Evolutionary conservation across 2,113 vertebrate species (phyloP).

Genomic region (Tragelaphus imberbis): DNA sequence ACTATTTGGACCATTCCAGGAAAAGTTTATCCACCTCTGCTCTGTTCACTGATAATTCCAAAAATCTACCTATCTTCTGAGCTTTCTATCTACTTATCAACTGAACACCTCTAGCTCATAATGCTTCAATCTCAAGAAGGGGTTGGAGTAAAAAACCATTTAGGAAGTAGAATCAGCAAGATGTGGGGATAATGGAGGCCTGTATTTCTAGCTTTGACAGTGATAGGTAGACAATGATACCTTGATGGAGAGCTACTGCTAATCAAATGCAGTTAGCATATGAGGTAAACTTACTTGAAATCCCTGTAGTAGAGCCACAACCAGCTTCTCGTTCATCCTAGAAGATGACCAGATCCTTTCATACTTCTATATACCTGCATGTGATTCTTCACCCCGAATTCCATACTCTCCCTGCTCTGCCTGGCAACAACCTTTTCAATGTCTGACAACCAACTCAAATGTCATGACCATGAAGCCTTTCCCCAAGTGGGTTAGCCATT

Average conservation of each 20-base stretch:
- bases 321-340: background rate
- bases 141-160: background rate
- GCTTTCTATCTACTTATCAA: background rate
- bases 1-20: background rate
- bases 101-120: background rate
- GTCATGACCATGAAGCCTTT: slow-evolving; percentile 21
- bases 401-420: background rate
- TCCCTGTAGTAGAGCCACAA: background rate
- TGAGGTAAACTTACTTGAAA: background rate
- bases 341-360: background rate
- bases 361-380: background rate
- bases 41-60: background rate
- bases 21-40: background rate
- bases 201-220: background rate
- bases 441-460: slow-evolving; percentile 36
- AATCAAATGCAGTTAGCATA: background rate
- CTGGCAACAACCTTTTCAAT: background rate
- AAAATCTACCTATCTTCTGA: background rate
- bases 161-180: background rate
- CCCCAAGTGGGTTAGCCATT: background rate
- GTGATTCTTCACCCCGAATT: background rate
- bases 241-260: background rate
- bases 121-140: background rate
- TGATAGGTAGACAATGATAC: background rate
- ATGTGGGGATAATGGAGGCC: background rate